phyloP scores from a whole-genome alignment of 2,888 invertebrate genomes.

The Dicranocentrus wangi region DNA sequence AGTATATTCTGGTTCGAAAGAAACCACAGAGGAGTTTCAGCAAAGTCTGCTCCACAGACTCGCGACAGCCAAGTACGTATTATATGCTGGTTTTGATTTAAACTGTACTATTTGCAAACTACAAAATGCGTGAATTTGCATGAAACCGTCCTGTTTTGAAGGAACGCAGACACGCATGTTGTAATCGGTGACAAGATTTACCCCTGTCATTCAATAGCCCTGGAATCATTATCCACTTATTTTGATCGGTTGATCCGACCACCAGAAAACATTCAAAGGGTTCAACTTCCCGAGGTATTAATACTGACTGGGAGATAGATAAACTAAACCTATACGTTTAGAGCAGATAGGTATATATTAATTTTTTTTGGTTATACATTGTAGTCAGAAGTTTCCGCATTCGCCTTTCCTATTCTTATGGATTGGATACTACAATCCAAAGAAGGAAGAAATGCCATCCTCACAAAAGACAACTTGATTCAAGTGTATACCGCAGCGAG shows the following conservation, averaged over 20 bases:
- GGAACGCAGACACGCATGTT: conserved; percentile 68
- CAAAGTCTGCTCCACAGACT: conserved; percentile 64
- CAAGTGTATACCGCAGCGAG: conserved; percentile 62
- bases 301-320: no score
- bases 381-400: conserved; percentile 47
- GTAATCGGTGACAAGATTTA: conserved; percentile 66
- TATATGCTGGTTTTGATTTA: neutral
- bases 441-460: conserved; percentile 36
- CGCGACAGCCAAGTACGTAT: conserved; percentile 56
- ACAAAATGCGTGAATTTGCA: neutral
- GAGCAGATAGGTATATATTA: no score
- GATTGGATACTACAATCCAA: conserved; percentile 70
- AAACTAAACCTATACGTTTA: neutral
- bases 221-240: conserved; percentile 68
- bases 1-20: conserved; percentile 39
- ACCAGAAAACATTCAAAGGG: conserved; percentile 52
- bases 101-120: no score
- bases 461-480: conserved; percentile 66
- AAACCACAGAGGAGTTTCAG: conserved; percentile 57
- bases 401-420: conserved; percentile 68
- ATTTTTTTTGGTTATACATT: no score
- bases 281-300: conserved; percentile 68
- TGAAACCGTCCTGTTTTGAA: no score
- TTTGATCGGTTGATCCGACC: conserved; percentile 69
- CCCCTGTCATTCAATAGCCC: conserved; percentile 69